Percentiles rank a stretch among this genome's conserved stretches.
These are phyloP conservation scores for Leucoraja ocellata DNA, from an alignment of 2,797 vertebrate species.

Conservation along the genomic window DNA sequence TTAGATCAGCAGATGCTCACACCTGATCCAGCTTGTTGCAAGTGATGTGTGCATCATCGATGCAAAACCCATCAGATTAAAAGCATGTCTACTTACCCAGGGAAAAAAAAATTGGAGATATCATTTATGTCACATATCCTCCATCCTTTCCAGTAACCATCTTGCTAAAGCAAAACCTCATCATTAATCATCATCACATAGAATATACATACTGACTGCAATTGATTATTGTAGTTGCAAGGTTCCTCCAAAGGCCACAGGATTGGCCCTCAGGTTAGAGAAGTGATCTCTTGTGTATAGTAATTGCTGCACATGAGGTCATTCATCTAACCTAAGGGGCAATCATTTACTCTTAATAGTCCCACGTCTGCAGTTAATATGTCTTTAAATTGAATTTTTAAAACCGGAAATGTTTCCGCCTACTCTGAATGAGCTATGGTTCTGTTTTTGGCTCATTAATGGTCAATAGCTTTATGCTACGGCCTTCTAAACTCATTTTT, in stretches of 20 bases:
- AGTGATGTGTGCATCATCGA: background rate
- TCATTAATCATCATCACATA: constrained; percentile 5
- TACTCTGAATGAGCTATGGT: background rate
- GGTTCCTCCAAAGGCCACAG: background rate
- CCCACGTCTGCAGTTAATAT: constrained; percentile 3
- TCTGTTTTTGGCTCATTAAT: background rate
- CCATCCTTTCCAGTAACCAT: constrained; percentile 10
- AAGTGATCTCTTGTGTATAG: background rate
- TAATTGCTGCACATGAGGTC: background rate
- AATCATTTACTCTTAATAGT: constrained; percentile 23
- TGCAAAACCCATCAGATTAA: background rate
- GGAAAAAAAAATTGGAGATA: background rate
- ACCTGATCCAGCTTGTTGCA: background rate
- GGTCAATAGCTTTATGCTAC: background rate
- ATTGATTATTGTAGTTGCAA: constrained; percentile 24
- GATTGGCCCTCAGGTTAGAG: background rate
- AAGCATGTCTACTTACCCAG: background rate
- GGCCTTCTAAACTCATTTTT: background rate
- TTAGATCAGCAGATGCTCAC: constrained; percentile 1
- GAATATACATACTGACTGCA: background rate
- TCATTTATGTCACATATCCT: background rate
- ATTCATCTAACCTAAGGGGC: constrained; percentile 18
- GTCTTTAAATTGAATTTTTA: constrained; percentile 10
- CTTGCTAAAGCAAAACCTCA: background rate
- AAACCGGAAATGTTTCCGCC: background rate